Conservation (phyloP, 2,888 invertebrate genomes). For the Abrostola triplasia region DNA sequence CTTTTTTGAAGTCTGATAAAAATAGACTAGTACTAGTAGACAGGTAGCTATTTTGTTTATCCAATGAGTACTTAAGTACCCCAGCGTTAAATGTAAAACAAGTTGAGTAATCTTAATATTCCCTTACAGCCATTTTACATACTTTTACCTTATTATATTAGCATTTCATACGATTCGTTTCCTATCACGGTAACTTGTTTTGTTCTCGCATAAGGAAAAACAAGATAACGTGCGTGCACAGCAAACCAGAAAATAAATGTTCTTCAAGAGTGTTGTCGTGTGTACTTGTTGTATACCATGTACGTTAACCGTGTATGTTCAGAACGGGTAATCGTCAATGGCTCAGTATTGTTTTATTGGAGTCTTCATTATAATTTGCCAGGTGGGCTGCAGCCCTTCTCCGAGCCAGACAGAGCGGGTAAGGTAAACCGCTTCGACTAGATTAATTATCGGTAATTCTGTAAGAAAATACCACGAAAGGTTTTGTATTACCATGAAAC, state of each 20-base stretch:
- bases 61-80: slow-evolving; percentile 2
- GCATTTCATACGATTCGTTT: slow-evolving; percentile 42
- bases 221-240: slow-evolving; percentile 32
- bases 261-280: slow-evolving; percentile 34
- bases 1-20: no score
- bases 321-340: slow-evolving; percentile 61
- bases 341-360: slow-evolving; percentile 68
- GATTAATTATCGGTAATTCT: slow-evolving; percentile 48
- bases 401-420: slow-evolving; percentile 35
- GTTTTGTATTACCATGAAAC: no score
- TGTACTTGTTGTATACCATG: no score
- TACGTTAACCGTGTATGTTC: slow-evolving; percentile 49
- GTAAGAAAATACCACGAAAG: slow-evolving; percentile 13
- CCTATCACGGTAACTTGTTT: slow-evolving; percentile 48
- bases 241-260: slow-evolving; percentile 38
- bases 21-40: no score
- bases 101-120: slow-evolving; percentile 14
- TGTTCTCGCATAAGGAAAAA: slow-evolving; percentile 42
- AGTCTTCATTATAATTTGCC: slow-evolving; percentile 68
- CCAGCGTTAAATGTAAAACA: slow-evolving; percentile 14
- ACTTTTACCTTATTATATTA: slow-evolving; percentile 34
- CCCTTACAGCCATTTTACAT: slow-evolving; percentile 18
- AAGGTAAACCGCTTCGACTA: slow-evolving; percentile 59
- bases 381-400: slow-evolving; percentile 59
- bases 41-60: slow-evolving; percentile 3